Conservation (phyloP, 2,888 invertebrate genomes). For the Altica lythri region DNA sequence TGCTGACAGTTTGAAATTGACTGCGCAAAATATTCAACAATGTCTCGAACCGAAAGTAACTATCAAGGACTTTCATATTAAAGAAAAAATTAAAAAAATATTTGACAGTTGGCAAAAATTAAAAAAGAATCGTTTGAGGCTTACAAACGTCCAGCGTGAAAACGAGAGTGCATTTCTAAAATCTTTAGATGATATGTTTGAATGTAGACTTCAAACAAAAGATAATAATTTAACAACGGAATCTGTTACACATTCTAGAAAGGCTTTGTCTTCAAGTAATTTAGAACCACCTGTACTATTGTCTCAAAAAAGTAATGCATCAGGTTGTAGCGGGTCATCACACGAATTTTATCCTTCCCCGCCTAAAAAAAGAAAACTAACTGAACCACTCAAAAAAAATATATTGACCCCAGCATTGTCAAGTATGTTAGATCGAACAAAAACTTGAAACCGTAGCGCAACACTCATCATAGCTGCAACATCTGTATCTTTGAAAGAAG, state of each 20-base stretch:
- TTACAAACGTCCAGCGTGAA: neutral
- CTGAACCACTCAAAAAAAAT: neutral
- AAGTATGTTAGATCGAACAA: neutral
- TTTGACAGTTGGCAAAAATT: neutral
- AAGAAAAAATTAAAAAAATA: neutral
- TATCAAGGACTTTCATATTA: neutral
- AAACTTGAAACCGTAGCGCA: neutral
- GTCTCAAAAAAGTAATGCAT: neutral
- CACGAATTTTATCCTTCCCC: neutral
- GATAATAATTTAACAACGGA: neutral
- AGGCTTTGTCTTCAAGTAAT: neutral
- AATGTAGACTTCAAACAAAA: neutral
- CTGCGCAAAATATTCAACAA: neutral
- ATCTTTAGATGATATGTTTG: neutral
- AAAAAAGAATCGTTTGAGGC: neutral
- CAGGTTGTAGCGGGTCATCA: neutral
- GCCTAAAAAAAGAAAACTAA: neutral
- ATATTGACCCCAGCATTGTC: neutral
- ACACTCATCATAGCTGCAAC: neutral
- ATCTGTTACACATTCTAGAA: neutral
- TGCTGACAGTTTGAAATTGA: neutral
- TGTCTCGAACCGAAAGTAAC: neutral
- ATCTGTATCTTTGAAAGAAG: neutral
- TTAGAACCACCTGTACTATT: neutral
- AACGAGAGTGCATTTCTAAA: neutral